These are phyloP conservation scores for Phlogophora meticulosa DNA, from an alignment of 2,888 invertebrate genomes.

Conservation along the genomic window DNA sequence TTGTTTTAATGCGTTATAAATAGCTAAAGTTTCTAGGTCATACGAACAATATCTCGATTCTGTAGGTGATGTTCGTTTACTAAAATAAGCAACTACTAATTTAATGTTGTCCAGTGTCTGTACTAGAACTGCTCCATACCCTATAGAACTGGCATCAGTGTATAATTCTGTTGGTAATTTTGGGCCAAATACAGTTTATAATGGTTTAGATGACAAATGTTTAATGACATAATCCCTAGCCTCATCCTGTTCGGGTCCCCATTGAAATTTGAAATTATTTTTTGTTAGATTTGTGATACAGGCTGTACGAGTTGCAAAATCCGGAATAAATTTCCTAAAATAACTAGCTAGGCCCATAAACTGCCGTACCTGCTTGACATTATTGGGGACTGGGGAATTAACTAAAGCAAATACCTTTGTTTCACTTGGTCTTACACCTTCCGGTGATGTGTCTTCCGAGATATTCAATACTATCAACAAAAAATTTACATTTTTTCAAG, in stretches of 20 bases:
- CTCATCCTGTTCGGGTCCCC: not conserved
- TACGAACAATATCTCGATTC: too few relatives aligned
- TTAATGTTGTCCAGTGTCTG: constrained; percentile 37
- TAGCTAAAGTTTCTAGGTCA: too few relatives aligned
- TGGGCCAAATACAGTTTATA: constrained; percentile 62
- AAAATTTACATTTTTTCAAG: not conserved
- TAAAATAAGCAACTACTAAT: too few relatives aligned
- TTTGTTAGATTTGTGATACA: not conserved
- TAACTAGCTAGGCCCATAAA: not conserved
- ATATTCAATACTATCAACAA: not conserved
- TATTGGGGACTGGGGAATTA: not conserved
- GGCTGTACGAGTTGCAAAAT: not conserved
- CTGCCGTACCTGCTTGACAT: not conserved
- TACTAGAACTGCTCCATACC: constrained; percentile 50
- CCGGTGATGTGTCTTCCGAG: constrained; percentile 2
- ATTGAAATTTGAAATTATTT: not conserved
- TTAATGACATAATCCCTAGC: constrained; percentile 55
- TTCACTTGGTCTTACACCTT: constrained; percentile 7
- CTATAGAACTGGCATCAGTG: constrained; percentile 64
- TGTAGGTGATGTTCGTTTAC: too few relatives aligned
- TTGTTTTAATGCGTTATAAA: not conserved
- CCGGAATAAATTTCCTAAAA: not conserved
- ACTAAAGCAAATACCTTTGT: not conserved
- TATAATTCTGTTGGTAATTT: constrained; percentile 57
- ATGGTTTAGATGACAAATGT: constrained; percentile 50